These are phyloP conservation scores for Ceratina calcarata DNA, from an alignment of 1,140 invertebrate genomes.

Conservation along the genomic window DNA sequence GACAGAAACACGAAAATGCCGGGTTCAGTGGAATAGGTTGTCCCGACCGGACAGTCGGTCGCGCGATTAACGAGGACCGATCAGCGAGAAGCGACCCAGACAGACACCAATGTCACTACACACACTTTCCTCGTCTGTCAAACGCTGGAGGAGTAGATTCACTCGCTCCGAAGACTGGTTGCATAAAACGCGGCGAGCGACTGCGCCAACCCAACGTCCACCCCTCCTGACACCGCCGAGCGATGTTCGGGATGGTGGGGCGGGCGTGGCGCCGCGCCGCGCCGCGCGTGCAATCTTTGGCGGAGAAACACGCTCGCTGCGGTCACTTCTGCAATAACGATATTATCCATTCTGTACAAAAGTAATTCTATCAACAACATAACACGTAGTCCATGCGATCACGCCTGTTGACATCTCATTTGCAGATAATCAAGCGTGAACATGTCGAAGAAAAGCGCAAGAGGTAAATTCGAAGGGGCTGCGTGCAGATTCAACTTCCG, in stretches of 20 bases:
- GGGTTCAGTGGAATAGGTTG: constrained; percentile 27
- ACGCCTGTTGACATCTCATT: no score
- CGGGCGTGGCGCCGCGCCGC: constrained; percentile 73
- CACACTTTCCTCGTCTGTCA: constrained; percentile 67
- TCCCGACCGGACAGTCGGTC: constrained; percentile 19
- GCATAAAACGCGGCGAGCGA: constrained; percentile 76
- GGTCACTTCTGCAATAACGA: not conserved
- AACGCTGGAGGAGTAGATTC: constrained; percentile 69
- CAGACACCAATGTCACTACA: constrained; percentile 59
- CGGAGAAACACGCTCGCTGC: constrained; percentile 15
- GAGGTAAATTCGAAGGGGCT: not conserved
- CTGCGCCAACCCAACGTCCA: constrained; percentile 68
- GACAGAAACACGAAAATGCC: constrained; percentile 32
- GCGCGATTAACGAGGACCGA: constrained; percentile 34
- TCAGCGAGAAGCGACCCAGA: constrained; percentile 40
- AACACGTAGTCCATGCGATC: no score
- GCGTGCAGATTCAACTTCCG: not conserved
- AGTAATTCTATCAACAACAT: no score
- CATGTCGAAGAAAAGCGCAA: no score
- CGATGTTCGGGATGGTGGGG: constrained; percentile 59
- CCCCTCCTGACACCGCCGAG: constrained; percentile 58
- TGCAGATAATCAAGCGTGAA: not conserved
- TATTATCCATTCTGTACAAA: not conserved
- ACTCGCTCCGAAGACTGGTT: constrained; percentile 76
- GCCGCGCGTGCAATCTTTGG: constrained; percentile 60